Evolutionary conservation across 2,113 vertebrate species (phyloP).

Genomic region (Ceyx melanurus): DNA sequence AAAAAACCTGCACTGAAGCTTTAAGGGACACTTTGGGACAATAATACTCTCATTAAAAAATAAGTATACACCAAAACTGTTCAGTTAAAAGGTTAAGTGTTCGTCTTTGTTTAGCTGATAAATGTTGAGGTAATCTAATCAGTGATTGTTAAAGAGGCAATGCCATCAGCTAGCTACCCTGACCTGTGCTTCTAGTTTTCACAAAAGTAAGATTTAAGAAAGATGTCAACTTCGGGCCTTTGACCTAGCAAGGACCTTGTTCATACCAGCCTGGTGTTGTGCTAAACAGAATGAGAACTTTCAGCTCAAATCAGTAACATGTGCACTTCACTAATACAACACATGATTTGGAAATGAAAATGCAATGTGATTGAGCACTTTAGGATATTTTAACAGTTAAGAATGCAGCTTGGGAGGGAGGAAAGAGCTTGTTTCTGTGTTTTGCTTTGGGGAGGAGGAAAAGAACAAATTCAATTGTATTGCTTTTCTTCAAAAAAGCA

Average conservation of each 20-base stretch:
- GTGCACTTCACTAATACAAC: conserved; percentile 75
- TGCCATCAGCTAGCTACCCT: conserved; percentile 68
- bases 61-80: conserved; percentile 65
- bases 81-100: conserved; percentile 78
- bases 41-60: conserved; percentile 66
- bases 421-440: conserved; percentile 62
- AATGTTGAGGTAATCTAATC: conserved; percentile 80
- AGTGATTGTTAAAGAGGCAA: conserved; percentile 52
- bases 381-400: conserved; percentile 82
- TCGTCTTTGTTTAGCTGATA: conserved; percentile 75
- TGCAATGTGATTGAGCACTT: conserved; percentile 76
- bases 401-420: conserved; percentile 69
- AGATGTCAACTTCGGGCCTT: conserved; percentile 76
- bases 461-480: conserved; percentile 89
- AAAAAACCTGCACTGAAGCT: neutral
- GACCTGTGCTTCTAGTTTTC: conserved; percentile 73
- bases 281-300: conserved; percentile 72
- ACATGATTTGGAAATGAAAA: conserved; percentile 79
- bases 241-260: conserved; percentile 78
- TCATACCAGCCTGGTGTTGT: conserved; percentile 66
- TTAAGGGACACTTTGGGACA: conserved; percentile 37
- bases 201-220: conserved; percentile 76
- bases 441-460: conserved; percentile 55
- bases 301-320: conserved; percentile 81
- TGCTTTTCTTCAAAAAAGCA: conserved; percentile 88